Percentiles rank a stretch among this genome's conserved stretches.
Conservation (phyloP, 2,797 vertebrate genomes). For the Varecia variegata region DNA sequence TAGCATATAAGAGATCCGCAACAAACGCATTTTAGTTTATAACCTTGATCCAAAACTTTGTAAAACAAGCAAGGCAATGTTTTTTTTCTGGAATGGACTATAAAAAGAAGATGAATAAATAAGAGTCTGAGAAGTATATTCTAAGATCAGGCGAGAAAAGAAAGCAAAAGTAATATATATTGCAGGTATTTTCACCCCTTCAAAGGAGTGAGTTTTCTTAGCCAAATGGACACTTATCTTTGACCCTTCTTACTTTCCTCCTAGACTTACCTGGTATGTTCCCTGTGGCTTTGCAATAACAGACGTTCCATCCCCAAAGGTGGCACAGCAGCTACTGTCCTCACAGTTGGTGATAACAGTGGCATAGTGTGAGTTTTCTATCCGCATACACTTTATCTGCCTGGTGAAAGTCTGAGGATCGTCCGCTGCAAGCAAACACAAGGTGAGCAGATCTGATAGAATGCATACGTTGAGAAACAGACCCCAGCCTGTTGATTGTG, state of each 20-base stretch:
- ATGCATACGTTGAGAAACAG: accelerated
- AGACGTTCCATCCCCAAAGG: constrained; percentile 91
- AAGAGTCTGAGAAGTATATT: not conserved
- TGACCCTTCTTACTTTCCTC: not conserved
- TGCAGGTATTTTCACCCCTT: too few relatives aligned
- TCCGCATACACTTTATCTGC: constrained; percentile 84
- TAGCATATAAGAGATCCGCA: not conserved
- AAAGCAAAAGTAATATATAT: accelerated
- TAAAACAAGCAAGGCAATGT: not conserved
- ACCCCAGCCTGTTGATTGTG: not conserved
- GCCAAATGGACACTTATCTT: not conserved
- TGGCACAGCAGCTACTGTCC: constrained; percentile 83
- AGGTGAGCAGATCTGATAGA: not conserved
- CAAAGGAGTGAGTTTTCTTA: not conserved
- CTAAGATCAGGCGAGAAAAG: not conserved
- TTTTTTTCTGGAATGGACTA: not conserved
- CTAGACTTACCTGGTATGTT: constrained; percentile 88
- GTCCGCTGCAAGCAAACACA: constrained; percentile 67
- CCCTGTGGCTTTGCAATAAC: constrained; percentile 88
- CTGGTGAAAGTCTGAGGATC: not conserved
- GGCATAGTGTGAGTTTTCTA: constrained; percentile 91
- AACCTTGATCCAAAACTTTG: not conserved
- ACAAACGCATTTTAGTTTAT: not conserved
- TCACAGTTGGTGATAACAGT: constrained; percentile 89
- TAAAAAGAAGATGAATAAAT: not conserved